Evolutionary conservation across 2,113 vertebrate genomes (phyloP).

Genomic region (Oncorhynchus mykiss): DNA sequence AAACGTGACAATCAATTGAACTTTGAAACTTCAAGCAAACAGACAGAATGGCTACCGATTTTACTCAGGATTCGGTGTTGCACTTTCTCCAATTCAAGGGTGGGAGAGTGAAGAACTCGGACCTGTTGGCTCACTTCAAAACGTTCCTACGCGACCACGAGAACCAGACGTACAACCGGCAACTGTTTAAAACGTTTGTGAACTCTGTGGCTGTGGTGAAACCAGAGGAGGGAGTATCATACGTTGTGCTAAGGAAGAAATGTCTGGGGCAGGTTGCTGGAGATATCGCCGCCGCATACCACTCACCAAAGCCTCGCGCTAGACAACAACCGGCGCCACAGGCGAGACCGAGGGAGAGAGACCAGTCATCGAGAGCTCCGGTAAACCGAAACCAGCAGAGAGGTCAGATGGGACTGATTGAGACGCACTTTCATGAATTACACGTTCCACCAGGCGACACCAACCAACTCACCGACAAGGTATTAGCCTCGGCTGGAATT

Average conservation of each 20-base stretch:
- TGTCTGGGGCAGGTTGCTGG: constrained; percentile 74
- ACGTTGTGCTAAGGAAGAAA: constrained; percentile 79
- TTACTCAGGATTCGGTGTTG: constrained; percentile 86
- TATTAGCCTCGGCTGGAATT: constrained; percentile 56
- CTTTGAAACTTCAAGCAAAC: constrained; percentile 24
- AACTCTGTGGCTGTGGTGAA: constrained; percentile 87
- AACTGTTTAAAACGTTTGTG: constrained; percentile 88
- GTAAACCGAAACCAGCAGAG: constrained; percentile 3
- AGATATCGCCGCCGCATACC: constrained; percentile 37
- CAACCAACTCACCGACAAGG: neutral
- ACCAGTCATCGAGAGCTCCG: neutral
- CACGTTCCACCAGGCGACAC: neutral
- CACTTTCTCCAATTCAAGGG: constrained; percentile 79
- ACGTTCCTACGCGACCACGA: constrained; percentile 76
- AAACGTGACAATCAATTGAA: constrained; percentile 27
- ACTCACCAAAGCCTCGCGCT: constrained; percentile 17
- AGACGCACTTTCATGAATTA: neutral
- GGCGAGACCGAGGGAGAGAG: neutral
- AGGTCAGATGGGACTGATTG: neutral
- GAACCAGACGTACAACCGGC: constrained; percentile 76
- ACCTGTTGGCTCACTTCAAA: constrained; percentile 81
- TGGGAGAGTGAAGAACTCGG: constrained; percentile 81
- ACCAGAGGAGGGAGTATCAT: constrained; percentile 70
- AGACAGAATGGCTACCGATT: constrained; percentile 79
- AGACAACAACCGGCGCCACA: neutral